phyloP scores from a whole-genome alignment of 2,797 vertebrate genomes.

The Poliocrania exsul region DNA sequence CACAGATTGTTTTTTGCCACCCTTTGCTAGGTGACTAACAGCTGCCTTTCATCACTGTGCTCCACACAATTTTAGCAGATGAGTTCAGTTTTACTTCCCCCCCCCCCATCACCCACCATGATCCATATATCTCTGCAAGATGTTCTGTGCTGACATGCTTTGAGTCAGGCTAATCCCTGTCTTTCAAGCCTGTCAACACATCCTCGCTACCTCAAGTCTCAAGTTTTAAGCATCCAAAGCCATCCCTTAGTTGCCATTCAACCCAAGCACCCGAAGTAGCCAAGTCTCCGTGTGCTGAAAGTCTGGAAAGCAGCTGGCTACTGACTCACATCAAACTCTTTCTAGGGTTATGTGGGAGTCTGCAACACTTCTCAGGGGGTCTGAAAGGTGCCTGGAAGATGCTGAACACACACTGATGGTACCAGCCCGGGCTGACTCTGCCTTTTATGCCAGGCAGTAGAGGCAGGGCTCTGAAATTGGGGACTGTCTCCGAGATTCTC shows the following conservation, averaged over 20 bases:
- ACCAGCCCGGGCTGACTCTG: background rate
- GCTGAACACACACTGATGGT: background rate
- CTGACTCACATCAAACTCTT: background rate
- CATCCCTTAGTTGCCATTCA: background rate
- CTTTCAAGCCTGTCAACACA: fast-evolving
- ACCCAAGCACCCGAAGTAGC: fast-evolving
- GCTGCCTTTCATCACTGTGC: background rate
- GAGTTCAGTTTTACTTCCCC: background rate
- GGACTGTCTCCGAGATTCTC: background rate
- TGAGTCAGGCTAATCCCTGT: background rate
- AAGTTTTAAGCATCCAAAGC: background rate
- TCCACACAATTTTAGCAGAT: background rate
- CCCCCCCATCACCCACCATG: fast-evolving
- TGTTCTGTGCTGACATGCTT: background rate
- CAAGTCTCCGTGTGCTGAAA: background rate
- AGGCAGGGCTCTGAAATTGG: background rate
- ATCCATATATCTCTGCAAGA: background rate
- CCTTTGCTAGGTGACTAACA: background rate
- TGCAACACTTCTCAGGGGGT: fast-evolving
- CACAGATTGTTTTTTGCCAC: background rate
- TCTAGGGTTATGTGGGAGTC: background rate
- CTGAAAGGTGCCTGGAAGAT: background rate
- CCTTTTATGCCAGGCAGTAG: background rate
- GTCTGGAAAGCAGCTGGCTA: background rate
- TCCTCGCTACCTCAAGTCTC: background rate